phyloP scores from a whole-genome alignment of 2,113 vertebrate genomes.

The Chlorodrepanis virens region DNA sequence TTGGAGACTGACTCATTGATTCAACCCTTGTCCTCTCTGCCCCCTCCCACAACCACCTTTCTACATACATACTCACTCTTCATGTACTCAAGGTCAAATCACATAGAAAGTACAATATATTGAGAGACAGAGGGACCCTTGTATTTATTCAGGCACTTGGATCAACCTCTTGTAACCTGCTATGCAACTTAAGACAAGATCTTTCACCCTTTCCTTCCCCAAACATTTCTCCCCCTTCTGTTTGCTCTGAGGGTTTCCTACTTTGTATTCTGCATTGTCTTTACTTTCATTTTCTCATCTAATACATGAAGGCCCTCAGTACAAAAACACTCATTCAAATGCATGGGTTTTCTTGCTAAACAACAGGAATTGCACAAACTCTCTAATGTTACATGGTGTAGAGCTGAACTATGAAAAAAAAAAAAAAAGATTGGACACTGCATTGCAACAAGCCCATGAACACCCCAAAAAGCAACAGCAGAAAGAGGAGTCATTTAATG shows the following conservation, averaged over 20 bases:
- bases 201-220: not conserved
- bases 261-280: not conserved
- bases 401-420: not conserved
- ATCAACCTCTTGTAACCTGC: not conserved
- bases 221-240: rapidly evolving
- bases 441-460: not conserved
- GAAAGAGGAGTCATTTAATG: not conserved
- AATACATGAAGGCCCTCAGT: not conserved
- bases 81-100: not conserved
- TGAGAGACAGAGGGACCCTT: not conserved
- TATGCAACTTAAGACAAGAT: not conserved
- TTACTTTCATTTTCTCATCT: not conserved
- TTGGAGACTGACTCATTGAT: not conserved
- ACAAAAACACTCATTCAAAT: not conserved
- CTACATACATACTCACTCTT: not conserved
- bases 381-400: rapidly evolving
- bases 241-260: not conserved
- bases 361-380: not conserved
- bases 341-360: not conserved
- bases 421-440: not conserved
- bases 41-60: not conserved
- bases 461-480: not conserved
- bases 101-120: not conserved
- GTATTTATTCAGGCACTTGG: not conserved
- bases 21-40: not conserved